These are phyloP conservation scores for Panthera tigris DNA, from an alignment of 2,113 vertebrate genomes.

Conservation along the genomic window DNA sequence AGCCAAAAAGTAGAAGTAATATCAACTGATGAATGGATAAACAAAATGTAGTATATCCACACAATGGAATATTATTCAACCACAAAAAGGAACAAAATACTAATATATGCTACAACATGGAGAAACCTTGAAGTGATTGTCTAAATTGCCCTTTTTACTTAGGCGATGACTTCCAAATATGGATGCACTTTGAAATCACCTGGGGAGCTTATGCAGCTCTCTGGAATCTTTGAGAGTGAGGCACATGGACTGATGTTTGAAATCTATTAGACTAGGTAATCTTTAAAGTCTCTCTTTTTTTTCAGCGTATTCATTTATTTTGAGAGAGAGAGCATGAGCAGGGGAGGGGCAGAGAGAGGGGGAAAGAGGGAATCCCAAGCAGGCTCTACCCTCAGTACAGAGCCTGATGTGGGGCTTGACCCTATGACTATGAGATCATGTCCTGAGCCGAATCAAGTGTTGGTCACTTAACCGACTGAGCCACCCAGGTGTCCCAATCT, in stretches of 20 bases:
- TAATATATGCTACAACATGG: not conserved
- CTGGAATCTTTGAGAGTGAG: not conserved
- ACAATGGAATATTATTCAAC: constrained; percentile 4
- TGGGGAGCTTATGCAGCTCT: not conserved
- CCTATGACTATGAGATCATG: too few relatives aligned
- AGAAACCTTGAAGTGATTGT: not conserved
- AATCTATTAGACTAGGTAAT: constrained; percentile 4
- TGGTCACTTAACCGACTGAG: too few relatives aligned
- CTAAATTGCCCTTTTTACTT: constrained; percentile 42
- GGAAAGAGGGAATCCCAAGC: too few relatives aligned
- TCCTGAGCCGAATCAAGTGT: too few relatives aligned
- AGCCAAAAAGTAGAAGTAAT: not conserved
- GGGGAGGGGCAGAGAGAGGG: too few relatives aligned
- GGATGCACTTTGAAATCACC: not conserved
- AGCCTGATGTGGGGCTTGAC: too few relatives aligned
- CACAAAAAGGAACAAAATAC: not conserved
- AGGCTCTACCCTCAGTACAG: too few relatives aligned
- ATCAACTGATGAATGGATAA: not conserved
- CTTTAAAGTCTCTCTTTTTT: not conserved
- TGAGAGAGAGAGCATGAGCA: too few relatives aligned
- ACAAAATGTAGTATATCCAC: not conserved
- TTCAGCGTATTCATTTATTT: too few relatives aligned
- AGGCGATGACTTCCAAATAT: constrained; percentile 1
- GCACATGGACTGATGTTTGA: not conserved
- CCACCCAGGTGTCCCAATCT: not conserved